Base-by-base conservation (phyloP, 2,797 vertebrate genomes). In the Streptopelia turtur region DNA sequence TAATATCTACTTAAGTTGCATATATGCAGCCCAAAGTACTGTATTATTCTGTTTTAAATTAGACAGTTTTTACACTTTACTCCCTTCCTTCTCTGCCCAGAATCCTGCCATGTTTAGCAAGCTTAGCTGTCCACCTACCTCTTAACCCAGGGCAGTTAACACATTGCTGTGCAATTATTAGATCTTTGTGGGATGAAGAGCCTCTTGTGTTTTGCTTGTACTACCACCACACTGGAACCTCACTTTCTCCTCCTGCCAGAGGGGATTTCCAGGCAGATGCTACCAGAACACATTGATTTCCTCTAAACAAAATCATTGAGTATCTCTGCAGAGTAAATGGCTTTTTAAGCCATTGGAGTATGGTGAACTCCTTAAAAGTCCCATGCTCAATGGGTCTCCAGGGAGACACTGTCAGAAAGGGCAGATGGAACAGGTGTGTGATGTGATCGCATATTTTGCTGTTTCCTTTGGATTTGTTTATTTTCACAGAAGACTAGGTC, bases 371-470 rank as follows among this genome's bases (percentile, higher is more conserved):
- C 76, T 87, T 66, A 83, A 30, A 28, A 72, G 52, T 49, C 69
- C 35, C 50, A 47, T 49, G 22, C 47, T 84, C 59, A 91, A 37
- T 2, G 16, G 52, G 6, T 41, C 95, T 87, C 84, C 68, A 20
- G 68, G 60, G 88, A 57, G 55, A 22, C 43, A 30, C 63, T 87
- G 49, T 75, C 77, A 87, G 64, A 85, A 92, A 91, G 65, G 60
- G 41, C 39, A 91, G 78, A 68, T 0, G 0, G 77, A 96, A 95
- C 95, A 96, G 95, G 95, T 97, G 94, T 85, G 92, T 84, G 74
- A 83, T 50, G 75, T 87, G 78, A 52, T 61, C 3, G 1, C 63
- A 37, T 94, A 89, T 94, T 87, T 89, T 85, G 27, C 24, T 12
- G 1, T 84, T 96, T 84, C 47, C 61, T 94, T 79, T 74, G 24